A percentile compares a stretch with the other conserved stretches of the same genome.
These are phyloP conservation scores for Ecliptopera silaceata DNA, from an alignment of 2,888 invertebrate species.

Conservation along the genomic window DNA sequence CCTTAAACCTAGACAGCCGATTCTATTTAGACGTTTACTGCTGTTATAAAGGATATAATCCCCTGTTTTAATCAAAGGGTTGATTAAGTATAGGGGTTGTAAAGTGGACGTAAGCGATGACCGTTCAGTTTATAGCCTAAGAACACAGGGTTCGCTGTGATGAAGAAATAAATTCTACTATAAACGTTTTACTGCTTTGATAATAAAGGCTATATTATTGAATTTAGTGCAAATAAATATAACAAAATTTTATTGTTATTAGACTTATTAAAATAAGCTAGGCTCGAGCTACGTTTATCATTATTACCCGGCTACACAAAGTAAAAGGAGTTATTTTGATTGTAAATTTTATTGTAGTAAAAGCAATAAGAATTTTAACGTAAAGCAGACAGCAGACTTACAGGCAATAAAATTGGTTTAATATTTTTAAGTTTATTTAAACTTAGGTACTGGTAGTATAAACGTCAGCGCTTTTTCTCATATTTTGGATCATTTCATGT, in stretches of 20 bases:
- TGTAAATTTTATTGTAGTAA: no score
- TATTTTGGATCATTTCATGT: no score
- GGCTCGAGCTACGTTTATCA: no score
- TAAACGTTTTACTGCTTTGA: slow-evolving; percentile 6
- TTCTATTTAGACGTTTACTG: slow-evolving; percentile 37
- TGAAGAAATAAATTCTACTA: slow-evolving; percentile 19
- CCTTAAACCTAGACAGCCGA: slow-evolving; percentile 34
- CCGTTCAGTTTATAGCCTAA: slow-evolving; percentile 27
- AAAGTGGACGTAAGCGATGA: slow-evolving; percentile 38
- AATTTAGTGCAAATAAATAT: background rate
- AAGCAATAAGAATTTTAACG: no score
- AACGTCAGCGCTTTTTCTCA: no score
- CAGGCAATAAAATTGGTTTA: no score
- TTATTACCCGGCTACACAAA: no score
- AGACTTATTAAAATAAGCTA: background rate
- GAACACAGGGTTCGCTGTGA: slow-evolving; percentile 26
- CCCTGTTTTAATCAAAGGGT: slow-evolving; percentile 42
- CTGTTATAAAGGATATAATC: slow-evolving; percentile 40
- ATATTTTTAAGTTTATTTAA: no score
- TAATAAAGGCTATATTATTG: slow-evolving; percentile 6
- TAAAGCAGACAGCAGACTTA: no score
- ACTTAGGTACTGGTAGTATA: no score
- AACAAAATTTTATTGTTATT: background rate
- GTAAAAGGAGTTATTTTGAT: no score
- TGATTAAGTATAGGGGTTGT: slow-evolving; percentile 43